These are phyloP conservation scores for Sinelater perroti DNA, from an alignment of 2,888 invertebrate genomes.

Conservation along the genomic window DNA sequence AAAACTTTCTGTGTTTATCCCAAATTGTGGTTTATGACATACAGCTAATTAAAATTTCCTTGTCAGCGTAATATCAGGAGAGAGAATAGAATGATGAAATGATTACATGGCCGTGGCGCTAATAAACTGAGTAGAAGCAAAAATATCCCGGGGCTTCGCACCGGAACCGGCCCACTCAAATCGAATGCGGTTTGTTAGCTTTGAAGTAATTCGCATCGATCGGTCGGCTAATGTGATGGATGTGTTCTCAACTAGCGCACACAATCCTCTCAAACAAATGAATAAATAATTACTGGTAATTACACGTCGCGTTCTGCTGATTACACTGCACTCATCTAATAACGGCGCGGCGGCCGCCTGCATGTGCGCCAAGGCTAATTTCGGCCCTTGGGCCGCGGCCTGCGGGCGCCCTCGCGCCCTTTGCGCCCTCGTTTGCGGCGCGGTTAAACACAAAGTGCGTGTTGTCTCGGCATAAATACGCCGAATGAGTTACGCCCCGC, in stretches of 20 bases:
- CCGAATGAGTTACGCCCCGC: conserved; percentile 18
- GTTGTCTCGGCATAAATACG: conserved; percentile 28
- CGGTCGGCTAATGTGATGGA: conserved; percentile 9
- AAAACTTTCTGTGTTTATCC: too few species aligned
- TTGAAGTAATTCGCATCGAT: conserved; percentile 14
- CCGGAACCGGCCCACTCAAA: background rate
- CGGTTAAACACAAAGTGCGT: conserved; percentile 27
- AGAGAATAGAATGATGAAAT: too few species aligned
- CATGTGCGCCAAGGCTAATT: background rate
- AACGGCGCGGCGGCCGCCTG: background rate
- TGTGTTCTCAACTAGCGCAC: background rate
- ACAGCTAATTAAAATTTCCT: too few species aligned
- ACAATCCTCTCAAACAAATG: conserved; percentile 17
- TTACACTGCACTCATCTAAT: conserved; percentile 9
- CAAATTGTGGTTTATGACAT: too few species aligned
- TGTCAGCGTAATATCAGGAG: too few species aligned
- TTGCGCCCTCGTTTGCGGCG: conserved; percentile 18
- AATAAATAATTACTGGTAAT: conserved; percentile 17
- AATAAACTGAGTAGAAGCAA: too few species aligned
- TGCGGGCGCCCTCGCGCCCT: conserved; percentile 26
- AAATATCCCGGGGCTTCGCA: too few species aligned
- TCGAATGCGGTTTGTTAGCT: conserved; percentile 1
- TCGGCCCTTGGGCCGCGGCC: conserved; percentile 6
- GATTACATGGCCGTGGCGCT: too few species aligned
- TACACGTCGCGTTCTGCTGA: conserved; percentile 4